Conservation (phyloP, 2,113 vertebrate genomes). For the Redunca redunca region DNA sequence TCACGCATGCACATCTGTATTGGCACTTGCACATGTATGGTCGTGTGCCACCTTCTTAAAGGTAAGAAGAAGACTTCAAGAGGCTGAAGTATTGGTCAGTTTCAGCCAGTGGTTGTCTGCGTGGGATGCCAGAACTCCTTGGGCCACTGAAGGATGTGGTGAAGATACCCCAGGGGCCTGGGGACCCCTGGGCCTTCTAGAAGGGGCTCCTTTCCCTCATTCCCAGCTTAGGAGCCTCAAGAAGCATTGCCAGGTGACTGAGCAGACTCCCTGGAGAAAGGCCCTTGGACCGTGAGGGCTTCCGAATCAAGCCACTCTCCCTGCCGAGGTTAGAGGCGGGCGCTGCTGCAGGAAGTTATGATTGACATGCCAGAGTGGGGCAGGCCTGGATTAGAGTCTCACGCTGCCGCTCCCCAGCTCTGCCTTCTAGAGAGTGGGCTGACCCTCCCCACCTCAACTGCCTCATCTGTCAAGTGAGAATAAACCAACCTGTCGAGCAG, state of each 20-base stretch:
- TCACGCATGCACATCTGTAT: accelerated
- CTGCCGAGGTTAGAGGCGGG: not conserved
- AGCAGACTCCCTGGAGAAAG: not conserved
- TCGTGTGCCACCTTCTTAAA: not conserved
- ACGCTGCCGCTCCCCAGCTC: not conserved
- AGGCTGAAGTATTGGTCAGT: accelerated
- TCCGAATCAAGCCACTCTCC: accelerated
- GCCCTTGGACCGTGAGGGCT: not conserved
- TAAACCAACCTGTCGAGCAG: not conserved
- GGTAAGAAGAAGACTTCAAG: not conserved
- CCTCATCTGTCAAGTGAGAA: not conserved
- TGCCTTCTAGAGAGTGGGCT: not conserved
- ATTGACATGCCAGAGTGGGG: not conserved
- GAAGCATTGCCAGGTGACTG: not conserved
- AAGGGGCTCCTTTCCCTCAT: not conserved
- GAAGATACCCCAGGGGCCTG: not conserved
- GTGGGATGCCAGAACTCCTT: not conserved
- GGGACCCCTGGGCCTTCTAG: not conserved
- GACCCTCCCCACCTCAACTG: not conserved
- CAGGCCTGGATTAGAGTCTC: too few relatives aligned
- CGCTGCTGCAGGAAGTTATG: not conserved
- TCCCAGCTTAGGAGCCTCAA: not conserved
- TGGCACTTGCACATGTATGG: accelerated
- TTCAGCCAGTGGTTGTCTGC: not conserved
- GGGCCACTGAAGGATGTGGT: not conserved